Conservation (phyloP, 2,113 vertebrate genomes). For the Polypterus bichir region DNA sequence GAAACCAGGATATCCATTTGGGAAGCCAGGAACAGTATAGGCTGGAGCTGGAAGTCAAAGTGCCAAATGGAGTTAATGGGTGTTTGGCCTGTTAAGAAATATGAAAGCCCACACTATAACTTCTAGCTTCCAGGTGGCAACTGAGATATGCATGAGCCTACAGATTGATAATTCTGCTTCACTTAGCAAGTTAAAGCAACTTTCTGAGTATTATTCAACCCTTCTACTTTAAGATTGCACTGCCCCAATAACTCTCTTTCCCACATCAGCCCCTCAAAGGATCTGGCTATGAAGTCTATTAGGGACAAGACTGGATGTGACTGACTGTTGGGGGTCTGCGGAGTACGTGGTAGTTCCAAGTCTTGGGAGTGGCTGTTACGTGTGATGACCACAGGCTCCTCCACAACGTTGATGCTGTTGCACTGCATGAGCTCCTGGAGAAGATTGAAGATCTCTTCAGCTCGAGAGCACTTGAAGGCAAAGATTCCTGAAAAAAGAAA, state of each 20-base stretch:
- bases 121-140: no score
- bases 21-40: slow-evolving; percentile 74
- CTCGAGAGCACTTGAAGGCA: slow-evolving; percentile 92
- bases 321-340: slow-evolving; percentile 75
- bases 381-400: slow-evolving; percentile 81
- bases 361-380: slow-evolving; percentile 69
- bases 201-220: no score
- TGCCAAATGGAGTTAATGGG: no score
- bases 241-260: no score
- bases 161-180: no score
- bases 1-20: slow-evolving; percentile 86
- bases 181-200: no score
- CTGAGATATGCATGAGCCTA: no score
- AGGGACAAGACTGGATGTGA: slow-evolving; percentile 1
- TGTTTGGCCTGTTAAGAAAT: no score
- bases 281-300: no score
- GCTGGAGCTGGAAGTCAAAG: slow-evolving; percentile 53
- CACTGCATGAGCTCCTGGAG: slow-evolving; percentile 97
- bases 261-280: no score
- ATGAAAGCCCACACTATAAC: no score
- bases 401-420: slow-evolving; percentile 92
- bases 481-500: slow-evolving; percentile 70
- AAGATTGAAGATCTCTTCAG: slow-evolving; percentile 94
- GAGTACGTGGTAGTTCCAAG: slow-evolving; percentile 60
- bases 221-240: no score